Conservation (phyloP, 1,140 invertebrate species). For the Pararge aegeria region DNA sequence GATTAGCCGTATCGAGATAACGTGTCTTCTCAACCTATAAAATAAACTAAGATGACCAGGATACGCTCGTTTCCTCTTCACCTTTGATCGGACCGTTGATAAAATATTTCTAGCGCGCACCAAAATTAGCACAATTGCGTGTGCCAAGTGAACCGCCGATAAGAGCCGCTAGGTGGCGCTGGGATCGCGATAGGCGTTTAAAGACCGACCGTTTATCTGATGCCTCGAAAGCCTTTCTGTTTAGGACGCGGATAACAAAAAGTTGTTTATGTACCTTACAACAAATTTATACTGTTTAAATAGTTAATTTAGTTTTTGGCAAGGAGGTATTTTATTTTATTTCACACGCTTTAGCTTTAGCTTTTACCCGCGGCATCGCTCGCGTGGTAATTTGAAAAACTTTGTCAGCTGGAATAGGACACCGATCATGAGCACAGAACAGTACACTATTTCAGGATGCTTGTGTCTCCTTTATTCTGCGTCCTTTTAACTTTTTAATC, state of each 20-base stretch:
- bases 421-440: too few species aligned
- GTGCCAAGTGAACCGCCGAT: background rate
- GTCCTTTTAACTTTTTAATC: too few species aligned
- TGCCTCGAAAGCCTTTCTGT: conserved; percentile 1
- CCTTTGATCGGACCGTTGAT: conserved; percentile 5
- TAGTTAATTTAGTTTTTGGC: too few species aligned
- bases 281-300: too few species aligned
- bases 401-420: too few species aligned
- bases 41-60: background rate
- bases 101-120: conserved; percentile 10
- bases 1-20: background rate
- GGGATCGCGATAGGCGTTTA: conserved; percentile 5
- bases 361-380: too few species aligned
- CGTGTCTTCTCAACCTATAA: background rate
- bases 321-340: too few species aligned
- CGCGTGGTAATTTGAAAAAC: too few species aligned
- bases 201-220: conserved; percentile 3
- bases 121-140: conserved; percentile 13
- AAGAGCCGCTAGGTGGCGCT: conserved; percentile 5
- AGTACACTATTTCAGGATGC: too few species aligned
- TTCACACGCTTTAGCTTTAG: too few species aligned
- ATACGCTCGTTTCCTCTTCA: conserved; percentile 11
- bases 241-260: background rate
- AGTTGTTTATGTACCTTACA: too few species aligned
- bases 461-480: too few species aligned